A percentile compares a stretch with the other conserved stretches of the same genome.
phyloP scores from a whole-genome alignment of 2,797 vertebrate species.

The Crocodylus rhombifer region DNA sequence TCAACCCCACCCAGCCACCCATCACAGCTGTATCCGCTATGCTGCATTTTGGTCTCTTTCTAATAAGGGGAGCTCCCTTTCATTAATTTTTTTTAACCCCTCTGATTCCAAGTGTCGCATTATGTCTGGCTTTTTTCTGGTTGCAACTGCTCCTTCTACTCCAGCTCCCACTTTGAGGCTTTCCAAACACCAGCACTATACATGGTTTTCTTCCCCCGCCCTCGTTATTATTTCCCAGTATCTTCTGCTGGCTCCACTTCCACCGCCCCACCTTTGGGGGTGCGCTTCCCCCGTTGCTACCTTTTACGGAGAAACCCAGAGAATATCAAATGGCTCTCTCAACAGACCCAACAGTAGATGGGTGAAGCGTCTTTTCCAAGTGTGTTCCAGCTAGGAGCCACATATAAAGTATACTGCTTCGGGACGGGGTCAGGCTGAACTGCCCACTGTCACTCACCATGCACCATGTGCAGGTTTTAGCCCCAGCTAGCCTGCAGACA shows the following conservation, averaged over 20 bases:
- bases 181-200: not conserved
- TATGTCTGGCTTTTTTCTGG: not conserved
- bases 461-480: no score
- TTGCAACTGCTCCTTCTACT: not conserved
- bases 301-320: no score
- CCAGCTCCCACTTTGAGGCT: not conserved
- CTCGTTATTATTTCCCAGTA: no score
- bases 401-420: no score
- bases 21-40: not conserved
- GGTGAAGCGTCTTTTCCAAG: no score
- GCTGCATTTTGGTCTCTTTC: not conserved
- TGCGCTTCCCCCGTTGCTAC: no score
- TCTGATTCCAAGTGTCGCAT: not conserved
- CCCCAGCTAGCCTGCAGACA: no score
- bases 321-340: no score
- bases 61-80: not conserved
- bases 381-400: no score
- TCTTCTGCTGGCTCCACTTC: not conserved
- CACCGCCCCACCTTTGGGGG: not conserved
- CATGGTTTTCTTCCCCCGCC: not conserved
- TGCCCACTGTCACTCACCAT: no score
- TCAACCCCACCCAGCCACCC: not conserved
- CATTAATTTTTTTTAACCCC: not conserved
- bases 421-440: no score
- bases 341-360: no score